Conservation (phyloP, 2,797 vertebrate species). For the Acanthornis magna region DNA sequence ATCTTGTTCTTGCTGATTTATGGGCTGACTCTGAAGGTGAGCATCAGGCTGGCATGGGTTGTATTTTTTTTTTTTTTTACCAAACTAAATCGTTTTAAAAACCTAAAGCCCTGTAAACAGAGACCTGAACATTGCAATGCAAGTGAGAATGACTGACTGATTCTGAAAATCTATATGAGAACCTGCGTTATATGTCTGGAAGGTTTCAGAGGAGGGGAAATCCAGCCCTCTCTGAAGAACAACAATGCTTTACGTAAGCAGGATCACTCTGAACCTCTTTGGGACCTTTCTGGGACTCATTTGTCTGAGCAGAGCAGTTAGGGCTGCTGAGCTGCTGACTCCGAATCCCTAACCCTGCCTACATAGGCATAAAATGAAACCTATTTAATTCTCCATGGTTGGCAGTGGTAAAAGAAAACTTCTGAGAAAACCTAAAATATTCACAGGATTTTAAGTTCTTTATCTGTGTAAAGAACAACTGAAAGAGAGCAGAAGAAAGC, state of each 20-base stretch:
- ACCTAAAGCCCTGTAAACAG: neutral
- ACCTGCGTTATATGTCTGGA: neutral
- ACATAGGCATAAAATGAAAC: neutral
- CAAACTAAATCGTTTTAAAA: neutral
- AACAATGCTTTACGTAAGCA: neutral
- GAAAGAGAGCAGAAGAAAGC: conserved; percentile 53
- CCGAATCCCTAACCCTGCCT: neutral
- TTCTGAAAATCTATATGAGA: neutral
- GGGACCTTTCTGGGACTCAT: neutral
- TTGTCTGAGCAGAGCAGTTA: neutral
- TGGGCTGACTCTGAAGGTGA: neutral
- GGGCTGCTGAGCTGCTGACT: neutral
- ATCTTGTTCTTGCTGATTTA: neutral
- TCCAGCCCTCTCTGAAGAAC: neutral
- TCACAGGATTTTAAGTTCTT: neutral
- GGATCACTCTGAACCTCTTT: neutral
- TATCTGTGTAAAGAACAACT: conserved; percentile 50
- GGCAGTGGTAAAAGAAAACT: neutral
- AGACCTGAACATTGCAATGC: neutral
- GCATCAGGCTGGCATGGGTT: neutral
- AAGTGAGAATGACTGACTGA: neutral
- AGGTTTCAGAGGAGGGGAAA: neutral
- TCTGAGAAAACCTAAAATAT: neutral
- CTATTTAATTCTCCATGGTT: neutral
- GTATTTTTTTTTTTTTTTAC: neutral